Conservation (phyloP, 1,140 invertebrate genomes). For the Globodera ellingtonae region DNA sequence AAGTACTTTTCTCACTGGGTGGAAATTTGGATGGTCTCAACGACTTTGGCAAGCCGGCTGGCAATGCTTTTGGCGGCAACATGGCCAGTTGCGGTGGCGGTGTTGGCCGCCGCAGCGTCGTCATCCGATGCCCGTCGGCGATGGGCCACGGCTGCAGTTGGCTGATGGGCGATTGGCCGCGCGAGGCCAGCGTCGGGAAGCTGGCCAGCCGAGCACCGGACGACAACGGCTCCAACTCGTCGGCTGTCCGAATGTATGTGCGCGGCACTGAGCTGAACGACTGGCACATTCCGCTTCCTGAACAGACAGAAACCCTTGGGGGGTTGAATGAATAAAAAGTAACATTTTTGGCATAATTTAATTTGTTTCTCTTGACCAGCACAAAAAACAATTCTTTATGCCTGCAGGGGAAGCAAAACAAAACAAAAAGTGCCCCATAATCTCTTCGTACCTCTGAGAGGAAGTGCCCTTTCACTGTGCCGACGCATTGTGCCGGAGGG, state of each 20-base stretch:
- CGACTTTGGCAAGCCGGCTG: conserved; percentile 6
- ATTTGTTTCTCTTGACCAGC: too few relatives aligned
- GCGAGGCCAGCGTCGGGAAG: conserved; percentile 10
- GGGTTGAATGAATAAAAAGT: too few relatives aligned
- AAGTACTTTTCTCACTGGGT: background rate
- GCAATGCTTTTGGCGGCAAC: conserved; percentile 15
- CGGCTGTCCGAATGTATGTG: conserved; percentile 17
- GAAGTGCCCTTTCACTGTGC: background rate
- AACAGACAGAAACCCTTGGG: background rate
- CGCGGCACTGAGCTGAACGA: conserved; percentile 26
- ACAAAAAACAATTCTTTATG: too few relatives aligned
- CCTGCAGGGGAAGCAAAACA: too few relatives aligned
- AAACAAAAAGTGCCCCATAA: too few relatives aligned
- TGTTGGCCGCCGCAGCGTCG: background rate
- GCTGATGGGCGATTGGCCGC: background rate
- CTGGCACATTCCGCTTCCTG: conserved; percentile 21
- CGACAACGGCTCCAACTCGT: conserved; percentile 23
- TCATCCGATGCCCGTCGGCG: background rate
- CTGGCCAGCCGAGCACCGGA: conserved; percentile 1
- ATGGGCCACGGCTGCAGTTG: background rate
- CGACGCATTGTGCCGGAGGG: background rate
- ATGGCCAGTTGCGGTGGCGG: background rate
- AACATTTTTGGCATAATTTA: too few relatives aligned
- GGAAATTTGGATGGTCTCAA: background rate
- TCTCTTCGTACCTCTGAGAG: background rate